A percentile compares a stretch with the other conserved stretches of the same genome.
Conservation (phyloP, 2,888 invertebrate genomes). For the Biston betularia region DNA sequence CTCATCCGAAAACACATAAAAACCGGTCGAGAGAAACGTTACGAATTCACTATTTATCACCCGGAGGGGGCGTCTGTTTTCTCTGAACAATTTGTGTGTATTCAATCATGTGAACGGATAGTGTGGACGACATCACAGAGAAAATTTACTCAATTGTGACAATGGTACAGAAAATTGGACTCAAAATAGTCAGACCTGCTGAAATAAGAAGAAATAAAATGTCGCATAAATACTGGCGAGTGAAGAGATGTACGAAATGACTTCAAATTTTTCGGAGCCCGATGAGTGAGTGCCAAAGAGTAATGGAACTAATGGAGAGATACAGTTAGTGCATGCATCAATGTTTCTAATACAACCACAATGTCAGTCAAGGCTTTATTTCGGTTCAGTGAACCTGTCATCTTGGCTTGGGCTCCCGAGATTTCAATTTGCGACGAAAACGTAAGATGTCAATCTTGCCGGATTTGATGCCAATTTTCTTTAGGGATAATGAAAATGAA, state of each 20-base stretch:
- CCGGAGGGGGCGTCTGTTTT: constrained; percentile 40
- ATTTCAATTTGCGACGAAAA: constrained; percentile 43
- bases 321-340: constrained; percentile 23
- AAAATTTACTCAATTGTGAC: constrained; percentile 25
- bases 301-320: too few relatives aligned
- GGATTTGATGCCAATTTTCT: constrained; percentile 44
- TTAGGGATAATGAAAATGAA: constrained; percentile 33
- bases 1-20: constrained; percentile 57
- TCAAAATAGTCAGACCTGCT: constrained; percentile 4
- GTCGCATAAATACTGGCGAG: neutral
- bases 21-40: constrained; percentile 45
- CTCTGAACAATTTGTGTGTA: constrained; percentile 38
- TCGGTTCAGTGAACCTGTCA: constrained; percentile 39
- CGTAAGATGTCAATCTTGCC: constrained; percentile 44
- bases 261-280: neutral
- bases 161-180: constrained; percentile 12
- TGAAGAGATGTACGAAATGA: constrained; percentile 1
- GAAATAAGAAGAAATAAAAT: constrained; percentile 1
- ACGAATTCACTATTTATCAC: constrained; percentile 56
- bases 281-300: too few relatives aligned
- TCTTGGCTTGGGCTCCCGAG: constrained; percentile 34
- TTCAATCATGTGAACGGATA: constrained; percentile 37
- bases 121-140: constrained; percentile 27
- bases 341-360: constrained; percentile 27
- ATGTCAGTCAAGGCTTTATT: constrained; percentile 32